Evolutionary conservation across 2,113 vertebrate genomes (phyloP), one percentile per base, ranked within the genome.

Genomic region (Corythaeola cristata): DNA sequence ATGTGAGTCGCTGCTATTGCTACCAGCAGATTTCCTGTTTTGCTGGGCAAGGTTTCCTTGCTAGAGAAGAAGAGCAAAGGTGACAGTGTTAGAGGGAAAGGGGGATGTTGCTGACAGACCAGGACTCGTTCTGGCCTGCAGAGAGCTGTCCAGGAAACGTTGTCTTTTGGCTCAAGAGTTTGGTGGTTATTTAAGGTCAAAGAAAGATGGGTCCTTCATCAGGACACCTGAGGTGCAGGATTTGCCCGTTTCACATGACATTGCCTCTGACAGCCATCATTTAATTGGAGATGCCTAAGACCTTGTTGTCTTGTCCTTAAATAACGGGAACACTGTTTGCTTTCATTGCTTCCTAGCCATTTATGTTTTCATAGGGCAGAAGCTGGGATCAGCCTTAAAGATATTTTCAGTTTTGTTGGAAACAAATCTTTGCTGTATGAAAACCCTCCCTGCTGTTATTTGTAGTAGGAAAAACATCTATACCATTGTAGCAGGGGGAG

Each of bases 1-100:
- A 37, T 41, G 28, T 30, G 59, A 58, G 53, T 62, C 14, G 4
- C 47, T 63, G 66, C 15, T 82, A 2, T 39, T 78, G 56, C 45
- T 89, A 50, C 78, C 53, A 73, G 80, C 66, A 78, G 39, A 56
- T 89, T 90, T 88, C 62, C 85, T 94, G 85, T 79, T 91, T 82
- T 90, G 62, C 55, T 93, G 17, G 0, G n/a, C 58, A 7, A 73
- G 22, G 30, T 15, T 62, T 72, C 44, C 66, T 50, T 49, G 30
- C 53, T 83, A 17, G 41, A 39, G 66, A 86, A 78, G 63, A 82
- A 74, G 30, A 81, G 60, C 30, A 73, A 67, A 93, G 71, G 71
- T 9, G 12, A 64, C 9, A 11, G 33, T 64, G 56, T 62, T 68
- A n/a, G 83, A 94, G 76, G 44, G 76, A 68, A 89, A 32, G 0